Percentiles rank a stretch among this genome's conserved stretches.
phyloP scores from a whole-genome alignment of 1,140 invertebrate species.

The Camponotus pennsylvanicus region DNA sequence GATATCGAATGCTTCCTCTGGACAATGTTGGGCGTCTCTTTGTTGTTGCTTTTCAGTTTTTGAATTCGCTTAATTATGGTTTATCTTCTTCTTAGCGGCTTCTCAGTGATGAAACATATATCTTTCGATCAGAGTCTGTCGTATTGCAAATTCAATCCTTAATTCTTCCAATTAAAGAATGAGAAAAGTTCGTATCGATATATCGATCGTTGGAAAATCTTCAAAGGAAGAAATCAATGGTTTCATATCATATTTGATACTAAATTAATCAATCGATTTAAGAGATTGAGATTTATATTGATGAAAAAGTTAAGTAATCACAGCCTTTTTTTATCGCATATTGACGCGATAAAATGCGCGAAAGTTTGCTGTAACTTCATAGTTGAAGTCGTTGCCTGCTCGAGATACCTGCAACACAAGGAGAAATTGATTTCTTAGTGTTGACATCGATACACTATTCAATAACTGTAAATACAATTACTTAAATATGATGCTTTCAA shows the following conservation, averaged over 20 bases:
- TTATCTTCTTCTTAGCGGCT: neutral
- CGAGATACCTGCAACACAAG: constrained; percentile 80
- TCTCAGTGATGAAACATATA: neutral
- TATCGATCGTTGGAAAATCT: neutral
- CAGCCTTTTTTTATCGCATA: constrained; percentile 58
- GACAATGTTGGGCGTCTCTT: neutral
- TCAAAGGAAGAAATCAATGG: neutral
- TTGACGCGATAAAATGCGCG: constrained; percentile 60
- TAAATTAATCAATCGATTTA: constrained; percentile 28
- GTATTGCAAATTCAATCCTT: neutral
- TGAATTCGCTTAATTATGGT: neutral
- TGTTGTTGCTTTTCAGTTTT: neutral
- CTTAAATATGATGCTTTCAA: neutral
- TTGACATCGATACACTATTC: neutral
- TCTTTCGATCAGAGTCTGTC: neutral
- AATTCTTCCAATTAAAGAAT: constrained; percentile 9
- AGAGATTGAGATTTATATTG: neutral
- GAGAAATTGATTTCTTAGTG: constrained; percentile 15
- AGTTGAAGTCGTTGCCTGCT: constrained; percentile 42
- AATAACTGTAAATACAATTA: neutral
- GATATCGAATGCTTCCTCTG: neutral
- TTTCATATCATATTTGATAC: constrained; percentile 28
- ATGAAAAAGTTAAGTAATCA: constrained; percentile 23
- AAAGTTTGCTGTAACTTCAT: constrained; percentile 66
- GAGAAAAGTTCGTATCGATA: neutral